Evolutionary conservation across 2,797 vertebrate genomes (phyloP).

Genomic region (Neosilurus mollespiculum): DNA sequence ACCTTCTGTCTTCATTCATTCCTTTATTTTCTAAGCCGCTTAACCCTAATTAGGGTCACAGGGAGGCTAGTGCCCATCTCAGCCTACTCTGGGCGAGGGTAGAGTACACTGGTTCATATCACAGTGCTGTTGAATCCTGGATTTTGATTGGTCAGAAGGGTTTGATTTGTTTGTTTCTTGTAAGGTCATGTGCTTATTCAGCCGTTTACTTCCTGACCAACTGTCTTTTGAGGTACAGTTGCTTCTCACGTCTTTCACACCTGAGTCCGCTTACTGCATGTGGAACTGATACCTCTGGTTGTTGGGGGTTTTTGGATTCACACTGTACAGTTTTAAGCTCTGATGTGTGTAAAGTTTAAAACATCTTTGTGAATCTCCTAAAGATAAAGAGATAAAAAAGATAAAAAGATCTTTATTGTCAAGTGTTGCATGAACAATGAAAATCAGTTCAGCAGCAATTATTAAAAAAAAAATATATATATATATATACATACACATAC

Average conservation of each 20-base stretch:
- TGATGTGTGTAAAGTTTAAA: background rate
- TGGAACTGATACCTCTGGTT: background rate
- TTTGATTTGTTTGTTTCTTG: background rate
- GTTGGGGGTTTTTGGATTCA: background rate
- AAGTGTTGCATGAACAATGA: no score
- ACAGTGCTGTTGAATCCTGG: background rate
- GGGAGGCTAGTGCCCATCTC: no score
- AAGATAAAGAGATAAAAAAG: no score
- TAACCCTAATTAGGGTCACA: no score
- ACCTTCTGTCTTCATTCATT: no score
- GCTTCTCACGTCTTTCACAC: background rate
- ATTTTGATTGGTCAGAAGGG: background rate
- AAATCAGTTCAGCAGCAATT: no score
- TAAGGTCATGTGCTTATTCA: background rate
- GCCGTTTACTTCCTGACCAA: background rate
- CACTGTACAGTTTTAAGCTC: background rate
- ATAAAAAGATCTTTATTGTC: no score
- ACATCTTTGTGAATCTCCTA: background rate
- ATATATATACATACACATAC: no score
- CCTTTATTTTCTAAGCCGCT: no score
- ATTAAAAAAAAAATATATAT: no score
- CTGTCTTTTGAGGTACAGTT: background rate
- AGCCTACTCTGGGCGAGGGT: no score
- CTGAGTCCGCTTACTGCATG: no score
- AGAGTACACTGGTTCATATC: background rate